A percentile compares a stretch with the other conserved stretches of the same genome.
Conservation (phyloP, 2,113 vertebrate genomes). For the Synchiropus splendidus region DNA sequence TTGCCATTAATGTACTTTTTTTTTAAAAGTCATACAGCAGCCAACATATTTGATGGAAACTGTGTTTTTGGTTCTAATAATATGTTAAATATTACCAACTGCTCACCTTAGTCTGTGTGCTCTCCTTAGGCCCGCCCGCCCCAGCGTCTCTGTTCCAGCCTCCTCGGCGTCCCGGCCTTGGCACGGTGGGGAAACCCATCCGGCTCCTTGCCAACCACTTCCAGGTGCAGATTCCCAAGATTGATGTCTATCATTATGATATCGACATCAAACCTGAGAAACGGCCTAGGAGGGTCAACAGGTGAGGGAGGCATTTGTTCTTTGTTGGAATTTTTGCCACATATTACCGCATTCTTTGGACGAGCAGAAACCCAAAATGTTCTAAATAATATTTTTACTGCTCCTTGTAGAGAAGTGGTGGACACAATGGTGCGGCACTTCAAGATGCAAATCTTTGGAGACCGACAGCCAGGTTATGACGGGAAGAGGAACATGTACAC, state of each 20-base stretch:
- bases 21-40: no score
- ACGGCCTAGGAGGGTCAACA: slow-evolving; percentile 93
- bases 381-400: background rate
- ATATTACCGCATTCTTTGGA: no score
- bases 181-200: slow-evolving; percentile 97
- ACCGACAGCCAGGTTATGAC: slow-evolving; percentile 93
- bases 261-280: slow-evolving; percentile 99
- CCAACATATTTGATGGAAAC: no score
- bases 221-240: slow-evolving; percentile 99
- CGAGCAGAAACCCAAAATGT: no score
- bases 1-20: no score
- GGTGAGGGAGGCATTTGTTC: slow-evolving; percentile 58
- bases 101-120: background rate
- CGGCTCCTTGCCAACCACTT: slow-evolving; percentile 96
- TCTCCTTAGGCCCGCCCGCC: slow-evolving; percentile 75
- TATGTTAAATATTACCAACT: no score
- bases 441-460: slow-evolving; percentile 99
- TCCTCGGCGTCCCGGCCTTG: slow-evolving; percentile 90
- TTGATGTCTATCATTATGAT: slow-evolving; percentile 98
- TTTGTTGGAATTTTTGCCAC: background rate
- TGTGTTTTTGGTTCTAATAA: no score
- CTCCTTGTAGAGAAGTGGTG: slow-evolving; percentile 82
- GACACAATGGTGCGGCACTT: slow-evolving; percentile 98
- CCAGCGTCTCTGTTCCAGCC: slow-evolving; percentile 91
- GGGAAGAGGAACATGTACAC: slow-evolving; percentile 99